A percentile compares a stretch with the other conserved stretches of the same genome.
phyloP scores from a whole-genome alignment of 2,797 vertebrate genomes.

The Hypotaenidia philippensis region DNA sequence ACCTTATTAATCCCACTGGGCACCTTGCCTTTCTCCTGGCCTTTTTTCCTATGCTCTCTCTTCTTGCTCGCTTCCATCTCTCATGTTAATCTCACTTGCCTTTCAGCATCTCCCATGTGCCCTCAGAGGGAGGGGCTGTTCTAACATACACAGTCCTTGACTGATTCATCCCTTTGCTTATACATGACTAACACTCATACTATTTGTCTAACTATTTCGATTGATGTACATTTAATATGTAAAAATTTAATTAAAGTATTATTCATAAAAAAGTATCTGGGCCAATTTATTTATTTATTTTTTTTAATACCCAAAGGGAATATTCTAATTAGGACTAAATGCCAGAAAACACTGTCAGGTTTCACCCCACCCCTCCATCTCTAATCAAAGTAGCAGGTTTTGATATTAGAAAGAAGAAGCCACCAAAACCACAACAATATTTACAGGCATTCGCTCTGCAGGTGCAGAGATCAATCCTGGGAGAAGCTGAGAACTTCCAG shows the following conservation, averaged over 20 bases:
- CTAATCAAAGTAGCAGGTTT: conserved; percentile 53
- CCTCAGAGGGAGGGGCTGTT: conserved; percentile 18
- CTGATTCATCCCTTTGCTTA: conserved; percentile 58
- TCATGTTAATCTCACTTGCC: conserved; percentile 36
- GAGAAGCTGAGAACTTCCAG: conserved; percentile 22
- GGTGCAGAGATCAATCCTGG: conserved; percentile 42
- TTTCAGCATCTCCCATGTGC: conserved; percentile 30
- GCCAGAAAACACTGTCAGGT: conserved; percentile 31
- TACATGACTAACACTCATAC: conserved; percentile 34
- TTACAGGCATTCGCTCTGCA: not conserved
- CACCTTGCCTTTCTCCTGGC: not conserved
- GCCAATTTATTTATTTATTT: conserved; percentile 50
- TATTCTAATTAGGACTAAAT: conserved; percentile 62
- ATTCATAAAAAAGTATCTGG: conserved; percentile 66
- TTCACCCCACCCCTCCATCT: not conserved
- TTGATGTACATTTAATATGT: conserved; percentile 51
- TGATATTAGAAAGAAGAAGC: conserved; percentile 37
- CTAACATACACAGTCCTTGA: not conserved
- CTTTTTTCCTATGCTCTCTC: not conserved
- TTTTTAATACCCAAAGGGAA: conserved; percentile 56
- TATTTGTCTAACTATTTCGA: conserved; percentile 64
- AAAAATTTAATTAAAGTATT: conserved; percentile 74
- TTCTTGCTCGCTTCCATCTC: not conserved
- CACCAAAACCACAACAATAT: conserved; percentile 51
- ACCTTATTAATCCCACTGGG: not conserved